Evolutionary conservation across 2,113 vertebrate species (phyloP), one percentile per base, ranked within the genome.

Genomic region (Odontophorus gujanensis): DNA sequence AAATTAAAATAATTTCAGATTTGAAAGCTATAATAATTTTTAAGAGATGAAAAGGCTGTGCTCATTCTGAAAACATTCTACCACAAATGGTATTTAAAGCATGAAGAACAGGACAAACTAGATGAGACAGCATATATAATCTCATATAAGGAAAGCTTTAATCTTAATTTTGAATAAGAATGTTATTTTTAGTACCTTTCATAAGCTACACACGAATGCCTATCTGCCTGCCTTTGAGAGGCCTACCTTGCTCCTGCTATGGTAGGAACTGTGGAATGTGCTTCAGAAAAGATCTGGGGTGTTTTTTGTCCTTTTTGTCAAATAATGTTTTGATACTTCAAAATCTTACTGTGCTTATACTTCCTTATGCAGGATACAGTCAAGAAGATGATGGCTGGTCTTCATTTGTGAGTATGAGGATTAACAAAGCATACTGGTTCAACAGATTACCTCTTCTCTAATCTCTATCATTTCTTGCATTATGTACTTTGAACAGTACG

Each of bases 321-420:
- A 7, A 28, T 73, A 43, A 8, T 1, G 0, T 12, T 14, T 79
- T 50, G 40, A 4, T 30, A 38, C 43, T 48, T 68, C 48, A 20
- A 50, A 82, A 63, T 14, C 79, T 48, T 20, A 20, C 47, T 83
- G 43, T 30, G 16, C 1, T 75, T 63, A 25, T 75, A 14, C 47
- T 85, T 97, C 87, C 77, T 75, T 50, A 74, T 48, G 0, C 96
- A 98, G 97, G 97, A 24, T 96, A 90, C 5, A 81, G 85, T 1
- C 90, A 95, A 18, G 87, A 97, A 7, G 96, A 92, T 0, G 98
- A 97, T 17, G 98, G 98, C 65, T 99, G 99, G 99, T 98, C 93
- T 2, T 98, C 98, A 2, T 99, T 99, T 97, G 98, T 99, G 96
- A 98, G 98, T 98, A 97, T 80, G 14, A 50, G 4, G 22, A 24